A percentile compares a stretch with the other conserved stretches of the same genome.
phyloP scores from a whole-genome alignment of 2,113 vertebrate species.

The Eolophus roseicapilla region DNA sequence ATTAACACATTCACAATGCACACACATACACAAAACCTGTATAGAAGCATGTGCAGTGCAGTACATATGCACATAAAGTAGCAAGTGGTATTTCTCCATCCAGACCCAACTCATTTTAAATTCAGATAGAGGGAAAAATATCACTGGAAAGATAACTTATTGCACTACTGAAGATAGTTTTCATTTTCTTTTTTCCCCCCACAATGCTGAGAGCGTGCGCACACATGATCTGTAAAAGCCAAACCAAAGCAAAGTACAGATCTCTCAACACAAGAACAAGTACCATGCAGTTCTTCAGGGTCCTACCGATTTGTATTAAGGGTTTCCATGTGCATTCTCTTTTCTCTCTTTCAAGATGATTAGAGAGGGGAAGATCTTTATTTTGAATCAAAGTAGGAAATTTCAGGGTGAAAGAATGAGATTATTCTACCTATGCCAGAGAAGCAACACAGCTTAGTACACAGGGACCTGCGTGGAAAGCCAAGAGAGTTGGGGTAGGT shows the following conservation, averaged over 20 bases:
- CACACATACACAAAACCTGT: background rate
- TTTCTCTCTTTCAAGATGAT: background rate
- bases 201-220: background rate
- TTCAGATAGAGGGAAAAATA: background rate
- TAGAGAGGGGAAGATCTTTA: background rate
- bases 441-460: background rate
- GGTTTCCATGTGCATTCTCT: background rate
- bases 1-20: background rate
- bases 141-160: constrained; percentile 9
- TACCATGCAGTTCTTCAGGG: background rate
- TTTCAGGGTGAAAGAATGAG: background rate
- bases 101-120: constrained; percentile 19
- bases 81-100: background rate
- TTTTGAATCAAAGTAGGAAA: background rate
- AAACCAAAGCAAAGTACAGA: background rate
- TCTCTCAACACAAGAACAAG: background rate
- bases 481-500: background rate
- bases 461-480: background rate
- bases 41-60: background rate
- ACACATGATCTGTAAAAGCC: background rate
- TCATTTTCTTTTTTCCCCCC: background rate
- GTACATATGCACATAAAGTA: background rate
- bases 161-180: background rate
- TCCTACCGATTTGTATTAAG: background rate
- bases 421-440: background rate